Conservation (phyloP, 2,113 vertebrate genomes). For the Planiliza haematocheilus region DNA sequence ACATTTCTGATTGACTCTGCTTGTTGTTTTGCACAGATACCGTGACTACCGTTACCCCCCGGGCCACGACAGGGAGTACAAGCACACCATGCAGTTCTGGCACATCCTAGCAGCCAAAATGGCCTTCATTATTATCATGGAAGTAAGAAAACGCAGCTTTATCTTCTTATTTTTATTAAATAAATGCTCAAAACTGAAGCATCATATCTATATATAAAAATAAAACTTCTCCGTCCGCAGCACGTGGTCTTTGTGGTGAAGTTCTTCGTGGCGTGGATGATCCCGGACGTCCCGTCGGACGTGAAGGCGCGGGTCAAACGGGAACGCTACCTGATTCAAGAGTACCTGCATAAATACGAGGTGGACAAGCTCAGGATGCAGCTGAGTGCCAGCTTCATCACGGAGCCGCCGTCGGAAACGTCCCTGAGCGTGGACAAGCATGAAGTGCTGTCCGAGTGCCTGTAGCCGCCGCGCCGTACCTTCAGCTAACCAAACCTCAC, state of each 20-base stretch:
- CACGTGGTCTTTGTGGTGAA: constrained; percentile 96
- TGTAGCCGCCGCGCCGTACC: constrained; percentile 62
- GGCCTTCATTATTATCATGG: constrained; percentile 97
- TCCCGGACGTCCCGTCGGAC: constrained; percentile 93
- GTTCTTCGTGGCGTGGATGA: constrained; percentile 97
- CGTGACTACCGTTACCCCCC: constrained; percentile 94
- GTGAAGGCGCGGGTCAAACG: constrained; percentile 92
- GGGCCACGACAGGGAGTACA: constrained; percentile 83
- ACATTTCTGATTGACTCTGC: background rate
- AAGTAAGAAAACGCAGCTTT: constrained; percentile 81
- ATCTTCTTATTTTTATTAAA: background rate
- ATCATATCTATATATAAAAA: background rate
- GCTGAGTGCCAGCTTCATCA: constrained; percentile 81
- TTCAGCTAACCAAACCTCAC: constrained; percentile 9
- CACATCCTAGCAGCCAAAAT: constrained; percentile 97
- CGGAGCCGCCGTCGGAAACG: constrained; percentile 78
- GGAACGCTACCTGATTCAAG: constrained; percentile 93
- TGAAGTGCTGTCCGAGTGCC: constrained; percentile 81
- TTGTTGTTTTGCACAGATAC: constrained; percentile 62
- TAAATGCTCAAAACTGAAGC: background rate
- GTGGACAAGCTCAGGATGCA: constrained; percentile 89
- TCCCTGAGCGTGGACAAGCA: constrained; percentile 81
- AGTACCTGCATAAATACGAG: constrained; percentile 93
- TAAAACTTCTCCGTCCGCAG: constrained; percentile 70
- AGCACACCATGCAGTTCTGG: constrained; percentile 94